phyloP scores from a whole-genome alignment of 2,797 vertebrate genomes.

The Melanotaenia trifasciata region DNA sequence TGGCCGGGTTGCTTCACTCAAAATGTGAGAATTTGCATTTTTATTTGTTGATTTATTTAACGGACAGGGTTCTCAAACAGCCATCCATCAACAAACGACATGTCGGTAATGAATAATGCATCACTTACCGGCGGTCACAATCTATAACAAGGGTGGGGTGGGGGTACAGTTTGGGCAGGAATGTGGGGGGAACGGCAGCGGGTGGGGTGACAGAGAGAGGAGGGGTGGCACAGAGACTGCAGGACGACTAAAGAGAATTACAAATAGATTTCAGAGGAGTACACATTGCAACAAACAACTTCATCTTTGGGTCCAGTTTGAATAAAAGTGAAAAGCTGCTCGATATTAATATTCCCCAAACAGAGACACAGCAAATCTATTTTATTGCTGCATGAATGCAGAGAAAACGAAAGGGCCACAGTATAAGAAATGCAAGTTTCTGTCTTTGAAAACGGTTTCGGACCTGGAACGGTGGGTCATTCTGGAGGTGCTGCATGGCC shows the following conservation, averaged over 20 bases:
- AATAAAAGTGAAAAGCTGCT: constrained; percentile 86
- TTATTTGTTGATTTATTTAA: constrained; percentile 99
- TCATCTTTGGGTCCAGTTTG: constrained; percentile 83
- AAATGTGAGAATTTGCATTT: constrained; percentile 99
- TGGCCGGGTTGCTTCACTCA: constrained; percentile 79
- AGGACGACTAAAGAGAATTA: constrained; percentile 55
- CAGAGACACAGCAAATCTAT: constrained; percentile 61
- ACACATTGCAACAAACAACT: constrained; percentile 85
- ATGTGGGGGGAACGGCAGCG: constrained; percentile 20
- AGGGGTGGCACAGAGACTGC: constrained; percentile 45
- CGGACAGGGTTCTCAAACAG: constrained; percentile 97
- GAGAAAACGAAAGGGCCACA: constrained; percentile 25
- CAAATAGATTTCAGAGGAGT: constrained; percentile 64
- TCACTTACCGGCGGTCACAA: constrained; percentile 95
- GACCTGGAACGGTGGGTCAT: constrained; percentile 19
- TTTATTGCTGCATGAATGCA: constrained; percentile 49
- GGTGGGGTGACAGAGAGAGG: constrained; percentile 1
- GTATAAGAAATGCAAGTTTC: constrained; percentile 15
- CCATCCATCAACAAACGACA: constrained; percentile 98
- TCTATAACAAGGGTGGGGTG: constrained; percentile 90
- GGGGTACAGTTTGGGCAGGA: constrained; percentile 80
- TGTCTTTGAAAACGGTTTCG: constrained; percentile 5
- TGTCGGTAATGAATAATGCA: constrained; percentile 99
- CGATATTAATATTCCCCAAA: constrained; percentile 90
- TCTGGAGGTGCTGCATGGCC: constrained; percentile 12